Evolutionary conservation across 2,797 vertebrate genomes (phyloP).

Genomic region (Myiotriccus ornatus): DNA sequence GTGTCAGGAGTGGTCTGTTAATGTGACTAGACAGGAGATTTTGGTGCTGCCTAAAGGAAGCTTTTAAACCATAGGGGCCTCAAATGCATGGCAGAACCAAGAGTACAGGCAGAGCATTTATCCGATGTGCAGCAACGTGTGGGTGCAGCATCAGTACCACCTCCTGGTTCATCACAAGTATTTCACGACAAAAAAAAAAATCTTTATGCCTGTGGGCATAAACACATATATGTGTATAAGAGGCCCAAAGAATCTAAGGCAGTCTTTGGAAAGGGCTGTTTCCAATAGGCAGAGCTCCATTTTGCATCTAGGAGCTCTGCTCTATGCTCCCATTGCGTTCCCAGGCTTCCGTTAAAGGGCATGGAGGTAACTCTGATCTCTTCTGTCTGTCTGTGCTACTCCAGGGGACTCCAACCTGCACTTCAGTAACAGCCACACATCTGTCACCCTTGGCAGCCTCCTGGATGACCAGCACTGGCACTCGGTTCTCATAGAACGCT

Average conservation of each 20-base stretch:
- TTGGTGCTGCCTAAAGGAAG: neutral
- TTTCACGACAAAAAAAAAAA: neutral
- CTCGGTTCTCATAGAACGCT: slow-evolving; percentile 90
- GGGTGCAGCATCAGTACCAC: neutral
- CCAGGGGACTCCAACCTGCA: slow-evolving; percentile 87
- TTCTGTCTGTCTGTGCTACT: slow-evolving; percentile 4
- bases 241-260: neutral
- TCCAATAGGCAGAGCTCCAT: neutral
- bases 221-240: neutral
- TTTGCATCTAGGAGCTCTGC: neutral
- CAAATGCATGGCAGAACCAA: neutral
- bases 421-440: slow-evolving; percentile 80
- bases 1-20: neutral
- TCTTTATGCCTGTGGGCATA: fast-evolving
- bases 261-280: neutral
- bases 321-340: neutral
- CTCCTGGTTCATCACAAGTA: neutral
- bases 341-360: neutral
- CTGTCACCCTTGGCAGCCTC: slow-evolving; percentile 88
- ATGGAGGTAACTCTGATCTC: neutral
- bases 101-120: neutral
- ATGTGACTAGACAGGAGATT: neutral
- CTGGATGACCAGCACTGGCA: slow-evolving; percentile 98
- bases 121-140: neutral
- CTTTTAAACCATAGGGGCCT: neutral